Conservation (phyloP, 2,888 invertebrate genomes). For the Lucinisca nassula region DNA sequence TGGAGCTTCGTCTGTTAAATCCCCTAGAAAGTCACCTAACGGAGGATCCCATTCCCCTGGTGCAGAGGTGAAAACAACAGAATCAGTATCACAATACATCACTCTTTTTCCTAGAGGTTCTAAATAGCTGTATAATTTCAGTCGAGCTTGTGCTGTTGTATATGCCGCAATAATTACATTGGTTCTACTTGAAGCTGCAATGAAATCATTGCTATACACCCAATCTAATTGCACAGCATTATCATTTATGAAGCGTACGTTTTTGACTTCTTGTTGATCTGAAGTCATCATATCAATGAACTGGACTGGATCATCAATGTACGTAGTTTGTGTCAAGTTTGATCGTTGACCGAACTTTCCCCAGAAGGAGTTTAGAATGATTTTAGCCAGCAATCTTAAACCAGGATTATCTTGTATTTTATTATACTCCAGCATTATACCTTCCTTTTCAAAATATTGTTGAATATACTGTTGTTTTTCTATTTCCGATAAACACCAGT, state of each 20-base stretch:
- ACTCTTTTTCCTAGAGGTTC: slow-evolving; percentile 15
- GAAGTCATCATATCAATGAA: slow-evolving; percentile 55
- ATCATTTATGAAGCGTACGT: slow-evolving; percentile 52
- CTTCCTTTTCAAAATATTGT: slow-evolving; percentile 56
- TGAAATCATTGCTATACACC: slow-evolving; percentile 39
- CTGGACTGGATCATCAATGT: slow-evolving; percentile 19
- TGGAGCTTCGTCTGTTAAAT: slow-evolving; percentile 85
- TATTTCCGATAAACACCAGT: slow-evolving; percentile 42
- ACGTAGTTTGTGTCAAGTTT: slow-evolving; percentile 38
- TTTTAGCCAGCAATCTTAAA: slow-evolving; percentile 53
- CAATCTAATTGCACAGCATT: slow-evolving; percentile 52
- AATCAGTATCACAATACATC: slow-evolving; percentile 57
- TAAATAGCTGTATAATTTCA: slow-evolving; percentile 58
- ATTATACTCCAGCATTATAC: slow-evolving; percentile 41
- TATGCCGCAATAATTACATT: slow-evolving; percentile 34
- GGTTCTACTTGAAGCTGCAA: slow-evolving; percentile 47
- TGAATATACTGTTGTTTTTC: slow-evolving; percentile 71
- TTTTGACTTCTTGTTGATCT: slow-evolving; percentile 51
- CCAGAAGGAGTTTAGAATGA: slow-evolving; percentile 53
- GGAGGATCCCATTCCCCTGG: slow-evolving; percentile 62
- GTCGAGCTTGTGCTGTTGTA: slow-evolving; percentile 61
- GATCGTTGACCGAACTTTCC: slow-evolving; percentile 63
- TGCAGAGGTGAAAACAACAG: slow-evolving; percentile 44
- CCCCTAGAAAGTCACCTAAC: slow-evolving; percentile 82
- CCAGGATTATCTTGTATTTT: slow-evolving; percentile 54